Conservation (phyloP, 2,888 invertebrate species). For the Pantelozetes paolii region DNA sequence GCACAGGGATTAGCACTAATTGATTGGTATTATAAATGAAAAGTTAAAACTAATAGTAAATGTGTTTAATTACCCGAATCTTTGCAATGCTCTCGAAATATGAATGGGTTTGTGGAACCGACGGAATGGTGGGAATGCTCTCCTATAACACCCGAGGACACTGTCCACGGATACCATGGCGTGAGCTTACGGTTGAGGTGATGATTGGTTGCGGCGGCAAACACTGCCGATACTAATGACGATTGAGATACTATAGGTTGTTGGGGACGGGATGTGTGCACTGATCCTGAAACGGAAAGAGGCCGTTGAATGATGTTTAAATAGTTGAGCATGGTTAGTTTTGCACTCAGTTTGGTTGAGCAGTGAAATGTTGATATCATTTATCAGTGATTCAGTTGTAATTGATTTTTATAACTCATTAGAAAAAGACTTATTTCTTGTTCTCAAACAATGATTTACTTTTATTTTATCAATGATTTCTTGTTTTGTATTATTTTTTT, state of each 20-base stretch:
- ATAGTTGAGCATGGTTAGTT: conserved; percentile 11
- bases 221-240: not conserved
- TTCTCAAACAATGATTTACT: too few relatives aligned
- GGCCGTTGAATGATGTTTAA: not conserved
- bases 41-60: too few relatives aligned
- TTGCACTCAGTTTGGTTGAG: not conserved
- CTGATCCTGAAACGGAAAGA: not conserved
- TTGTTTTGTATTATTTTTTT: too few relatives aligned
- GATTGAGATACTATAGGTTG: not conserved
- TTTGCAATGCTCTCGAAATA: not conserved
- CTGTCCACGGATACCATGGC: conserved; percentile 24
- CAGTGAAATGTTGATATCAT: too few relatives aligned
- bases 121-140: not conserved
- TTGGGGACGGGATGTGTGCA: not conserved
- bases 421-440: too few relatives aligned
- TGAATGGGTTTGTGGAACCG: not conserved
- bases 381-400: too few relatives aligned
- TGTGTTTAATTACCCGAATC: conserved; percentile 4
- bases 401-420: too few relatives aligned
- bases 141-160: not conserved
- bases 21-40: too few relatives aligned
- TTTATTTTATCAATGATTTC: too few relatives aligned
- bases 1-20: too few relatives aligned
- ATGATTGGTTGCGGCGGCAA: conserved; percentile 4
- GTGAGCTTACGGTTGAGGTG: not conserved